These are phyloP conservation scores for Venusia cambrica DNA, from an alignment of 2,888 invertebrate genomes.

Conservation along the genomic window DNA sequence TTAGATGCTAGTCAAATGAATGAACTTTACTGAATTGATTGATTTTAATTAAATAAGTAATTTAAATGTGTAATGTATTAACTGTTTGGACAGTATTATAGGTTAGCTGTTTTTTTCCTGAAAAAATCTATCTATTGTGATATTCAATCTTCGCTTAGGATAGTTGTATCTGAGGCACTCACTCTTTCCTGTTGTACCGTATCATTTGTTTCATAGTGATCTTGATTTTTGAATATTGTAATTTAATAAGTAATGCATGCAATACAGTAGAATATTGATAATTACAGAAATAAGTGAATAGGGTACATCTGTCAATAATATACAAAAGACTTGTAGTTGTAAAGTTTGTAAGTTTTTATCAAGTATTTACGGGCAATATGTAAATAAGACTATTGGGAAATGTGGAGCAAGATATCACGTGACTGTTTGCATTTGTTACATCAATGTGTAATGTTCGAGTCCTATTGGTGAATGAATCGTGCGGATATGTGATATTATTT, in stretches of 20 bases:
- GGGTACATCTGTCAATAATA: slow-evolving; percentile 22
- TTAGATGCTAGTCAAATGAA: slow-evolving; percentile 78
- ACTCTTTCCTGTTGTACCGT: slow-evolving; percentile 19
- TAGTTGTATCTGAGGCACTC: slow-evolving; percentile 40
- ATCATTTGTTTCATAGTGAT: slow-evolving; percentile 30
- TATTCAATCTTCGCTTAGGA: slow-evolving; percentile 51
- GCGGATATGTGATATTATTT: no score
- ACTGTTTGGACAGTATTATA: slow-evolving; percentile 76
- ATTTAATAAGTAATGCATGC: slow-evolving; percentile 18
- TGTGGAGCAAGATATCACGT: no score
- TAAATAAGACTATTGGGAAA: no score
- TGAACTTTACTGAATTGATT: slow-evolving; percentile 59
- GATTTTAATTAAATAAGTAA: slow-evolving; percentile 59
- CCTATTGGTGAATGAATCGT: no score
- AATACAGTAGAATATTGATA: slow-evolving; percentile 22
- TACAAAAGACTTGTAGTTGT: slow-evolving; percentile 13
- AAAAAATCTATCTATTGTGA: slow-evolving; percentile 65
- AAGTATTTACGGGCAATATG: no score
- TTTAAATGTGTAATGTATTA: slow-evolving; percentile 49
- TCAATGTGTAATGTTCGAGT: no score
- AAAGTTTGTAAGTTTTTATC: slow-evolving; percentile 9
- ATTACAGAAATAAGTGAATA: slow-evolving; percentile 19
- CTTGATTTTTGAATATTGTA: slow-evolving; percentile 23
- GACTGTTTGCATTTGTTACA: no score
- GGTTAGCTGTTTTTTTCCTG: slow-evolving; percentile 68